Evolutionary conservation across 2,888 invertebrate species (phyloP).

Genomic region (Volucella zonaria): DNA sequence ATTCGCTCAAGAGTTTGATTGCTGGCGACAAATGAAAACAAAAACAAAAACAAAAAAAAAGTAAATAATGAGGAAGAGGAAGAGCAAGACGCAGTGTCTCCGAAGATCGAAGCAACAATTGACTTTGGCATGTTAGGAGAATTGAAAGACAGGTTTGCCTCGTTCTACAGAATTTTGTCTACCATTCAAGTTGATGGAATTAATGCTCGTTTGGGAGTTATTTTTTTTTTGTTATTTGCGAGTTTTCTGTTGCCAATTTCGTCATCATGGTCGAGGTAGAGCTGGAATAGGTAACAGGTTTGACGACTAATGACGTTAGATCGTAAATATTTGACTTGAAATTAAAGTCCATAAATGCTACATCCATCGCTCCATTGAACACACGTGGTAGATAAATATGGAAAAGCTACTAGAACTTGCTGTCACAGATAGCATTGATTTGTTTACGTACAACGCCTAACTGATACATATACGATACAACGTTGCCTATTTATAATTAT

Average conservation of each 20-base stretch:
- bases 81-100: slow-evolving; percentile 38
- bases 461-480: not conserved
- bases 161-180: slow-evolving; percentile 17
- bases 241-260: slow-evolving; percentile 47
- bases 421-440: not conserved
- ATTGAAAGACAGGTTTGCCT: slow-evolving; percentile 50
- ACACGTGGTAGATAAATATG: slow-evolving; percentile 4
- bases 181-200: slow-evolving; percentile 21
- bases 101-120: slow-evolving; percentile 30
- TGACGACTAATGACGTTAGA: slow-evolving; percentile 60
- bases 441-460: not conserved
- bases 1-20: slow-evolving; percentile 27
- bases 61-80: not conserved
- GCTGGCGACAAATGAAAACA: slow-evolving; percentile 38
- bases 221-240: slow-evolving; percentile 12
- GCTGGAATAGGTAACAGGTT: slow-evolving; percentile 52
- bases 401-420: not conserved
- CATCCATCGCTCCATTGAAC: not conserved
- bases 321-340: slow-evolving; percentile 44
- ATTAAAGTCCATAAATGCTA: slow-evolving; percentile 9
- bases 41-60: slow-evolving; percentile 17
- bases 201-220: not conserved
- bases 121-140: slow-evolving; percentile 39
- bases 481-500: no score
- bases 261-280: slow-evolving; percentile 6